These are phyloP conservation scores for Lycorma delicatula DNA, from an alignment of 1,140 invertebrate species.

Conservation along the genomic window DNA sequence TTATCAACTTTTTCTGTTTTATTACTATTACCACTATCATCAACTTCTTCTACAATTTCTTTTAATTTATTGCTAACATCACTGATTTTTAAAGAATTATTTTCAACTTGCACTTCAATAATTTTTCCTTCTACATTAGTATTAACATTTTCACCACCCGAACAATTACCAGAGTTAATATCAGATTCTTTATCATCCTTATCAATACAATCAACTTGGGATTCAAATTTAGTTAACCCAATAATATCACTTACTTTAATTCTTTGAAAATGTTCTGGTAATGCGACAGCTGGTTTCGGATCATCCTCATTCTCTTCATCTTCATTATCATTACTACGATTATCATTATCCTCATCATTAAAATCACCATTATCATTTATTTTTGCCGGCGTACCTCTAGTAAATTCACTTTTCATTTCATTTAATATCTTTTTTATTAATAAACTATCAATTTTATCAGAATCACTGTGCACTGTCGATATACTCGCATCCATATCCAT, in stretches of 20 bases:
- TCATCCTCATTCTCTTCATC: not conserved
- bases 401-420: slow-evolving; percentile 34
- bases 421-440: slow-evolving; percentile 30
- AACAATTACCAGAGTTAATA: no score
- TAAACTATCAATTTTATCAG: slow-evolving; percentile 22
- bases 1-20: not conserved
- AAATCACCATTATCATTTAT: not conserved
- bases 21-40: not conserved
- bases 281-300: no score
- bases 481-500: slow-evolving; percentile 18
- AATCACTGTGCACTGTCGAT: slow-evolving; percentile 17
- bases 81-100: not conserved
- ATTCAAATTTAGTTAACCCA: no score
- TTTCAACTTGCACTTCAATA: not conserved
- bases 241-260: no score
- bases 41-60: not conserved
- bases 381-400: slow-evolving; percentile 11
- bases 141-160: no score
- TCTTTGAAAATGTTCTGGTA: no score
- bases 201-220: no score
- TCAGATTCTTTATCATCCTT: not conserved
- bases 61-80: not conserved
- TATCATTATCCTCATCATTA: slow-evolving; percentile 2
- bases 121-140: no score
- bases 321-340: slow-evolving; percentile 1